Percentiles rank a stretch among this genome's conserved stretches.
Evolutionary conservation across 2,113 vertebrate genomes (phyloP).

Genomic region (Columba janthina): DNA sequence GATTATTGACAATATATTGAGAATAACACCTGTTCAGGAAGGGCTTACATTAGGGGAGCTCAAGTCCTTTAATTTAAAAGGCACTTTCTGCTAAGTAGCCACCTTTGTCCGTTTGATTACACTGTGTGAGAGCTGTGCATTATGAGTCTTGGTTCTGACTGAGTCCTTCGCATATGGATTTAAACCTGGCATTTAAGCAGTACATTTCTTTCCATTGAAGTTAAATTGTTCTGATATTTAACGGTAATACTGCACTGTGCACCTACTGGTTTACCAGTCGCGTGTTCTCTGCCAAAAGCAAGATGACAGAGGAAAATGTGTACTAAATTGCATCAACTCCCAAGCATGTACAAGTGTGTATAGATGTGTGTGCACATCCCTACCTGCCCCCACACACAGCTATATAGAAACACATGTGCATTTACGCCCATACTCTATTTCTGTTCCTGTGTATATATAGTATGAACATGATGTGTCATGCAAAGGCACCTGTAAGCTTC

Average conservation of each 20-base stretch:
- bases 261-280: neutral
- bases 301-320: neutral
- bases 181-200: conserved; percentile 39
- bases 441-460: conserved; percentile 61
- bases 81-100: conserved; percentile 61
- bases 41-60: conserved; percentile 51
- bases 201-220: conserved; percentile 38
- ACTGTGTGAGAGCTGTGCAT: neutral
- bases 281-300: conserved; percentile 9
- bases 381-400: conserved; percentile 39
- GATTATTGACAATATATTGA: conserved; percentile 49
- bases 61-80: conserved; percentile 55
- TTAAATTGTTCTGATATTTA: neutral
- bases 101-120: conserved; percentile 35
- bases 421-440: conserved; percentile 6
- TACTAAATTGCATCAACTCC: neutral
- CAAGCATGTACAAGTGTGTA: neutral
- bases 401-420: neutral
- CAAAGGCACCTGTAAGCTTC: neutral
- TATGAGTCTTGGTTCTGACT: conserved; percentile 27
- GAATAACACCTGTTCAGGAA: conserved; percentile 53
- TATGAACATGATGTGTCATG: neutral
- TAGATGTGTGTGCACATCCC: neutral
- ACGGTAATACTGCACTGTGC: neutral
- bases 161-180: conserved; percentile 35